Evolutionary conservation across 2,888 invertebrate genomes (phyloP), one percentile per base, ranked within the genome.

Genomic region (Himalopsyche kuldschensis): DNA sequence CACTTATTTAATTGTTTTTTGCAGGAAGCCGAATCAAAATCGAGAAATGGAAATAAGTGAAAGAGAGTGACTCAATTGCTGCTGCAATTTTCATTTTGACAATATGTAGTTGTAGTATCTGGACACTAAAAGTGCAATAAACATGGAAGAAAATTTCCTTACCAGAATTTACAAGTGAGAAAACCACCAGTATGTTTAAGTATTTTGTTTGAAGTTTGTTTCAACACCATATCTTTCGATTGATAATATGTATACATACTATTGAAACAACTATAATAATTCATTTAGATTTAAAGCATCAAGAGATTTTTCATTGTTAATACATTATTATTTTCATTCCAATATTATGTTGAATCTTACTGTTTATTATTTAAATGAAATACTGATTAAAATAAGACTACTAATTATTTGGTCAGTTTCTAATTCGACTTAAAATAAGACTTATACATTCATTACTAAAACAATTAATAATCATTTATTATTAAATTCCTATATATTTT

Each of bases 21-120:
- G 31, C 27, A 76, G 76, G 76, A 76, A 76, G 76, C 76, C 15
- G 76, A 76, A n/a, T 32, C 76, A n/a, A 76, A 76, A 35, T 76
- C 76, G 20, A 76, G 8, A 76, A 76, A 76, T 32, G 35, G 76
- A 76, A 76, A 76, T 76, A 76, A 76, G n/a, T 41, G 41, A 76
- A 35, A 76, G 76, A 32, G 76, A 35, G 30, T 30, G 20, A 55
- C 24, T 24, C 20, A 15, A n/a, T 69, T 27, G 27, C 27, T 24
- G 27, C 69, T 69, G 69, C 27, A 30, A 69, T 30, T 30, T 69
- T 2, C 69, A 69, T 69, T 30, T 69, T 3, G 69, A 69, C 69
- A 69, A 69, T 69, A 69, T 69, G 69, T 69, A 69, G 24, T 69
- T 69, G 10, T 69, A 69, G 69, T 4, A 10, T 5, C 55, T 69